Evolutionary conservation across 2,797 vertebrate species (phyloP).

Genomic region (Toxotes lorentzi): DNA sequence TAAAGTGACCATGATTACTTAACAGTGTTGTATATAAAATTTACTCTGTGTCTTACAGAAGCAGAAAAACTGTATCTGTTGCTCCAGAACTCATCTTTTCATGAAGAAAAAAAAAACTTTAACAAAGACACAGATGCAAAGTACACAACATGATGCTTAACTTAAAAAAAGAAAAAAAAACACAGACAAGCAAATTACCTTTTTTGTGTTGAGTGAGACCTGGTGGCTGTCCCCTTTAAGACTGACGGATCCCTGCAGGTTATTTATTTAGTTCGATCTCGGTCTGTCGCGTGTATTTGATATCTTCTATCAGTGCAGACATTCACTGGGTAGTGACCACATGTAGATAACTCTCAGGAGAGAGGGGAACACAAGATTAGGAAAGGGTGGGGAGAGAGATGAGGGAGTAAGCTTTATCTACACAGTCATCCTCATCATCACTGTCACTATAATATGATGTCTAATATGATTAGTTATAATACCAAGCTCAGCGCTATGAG

Average conservation of each 20-base stretch:
- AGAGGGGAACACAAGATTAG: constrained; percentile 11
- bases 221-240: background rate
- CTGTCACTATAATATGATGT: constrained; percentile 21
- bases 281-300: background rate
- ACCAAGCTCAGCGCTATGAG: constrained; percentile 1
- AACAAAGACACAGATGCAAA: background rate
- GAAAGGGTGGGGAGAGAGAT: constrained; percentile 42
- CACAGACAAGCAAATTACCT: constrained; percentile 31
- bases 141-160: too few species aligned
- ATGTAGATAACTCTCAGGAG: background rate
- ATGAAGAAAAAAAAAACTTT: background rate
- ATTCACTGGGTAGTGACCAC: constrained; percentile 17
- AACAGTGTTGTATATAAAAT: background rate
- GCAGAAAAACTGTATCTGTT: background rate
- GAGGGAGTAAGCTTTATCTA: constrained; percentile 58
- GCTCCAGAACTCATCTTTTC: background rate
- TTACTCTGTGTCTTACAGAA: background rate
- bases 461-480: constrained; percentile 63
- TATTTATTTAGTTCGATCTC: constrained; percentile 1
- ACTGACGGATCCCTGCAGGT: constrained; percentile 2
- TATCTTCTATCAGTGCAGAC: constrained; percentile 18
- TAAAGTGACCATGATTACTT: background rate
- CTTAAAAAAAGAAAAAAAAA: background rate
- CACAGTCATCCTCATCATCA: constrained; percentile 44
- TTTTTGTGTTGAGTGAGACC: constrained; percentile 15